These are phyloP conservation scores for Drosophila cognata DNA, from an alignment of 2,888 invertebrate species.

Conservation along the genomic window DNA sequence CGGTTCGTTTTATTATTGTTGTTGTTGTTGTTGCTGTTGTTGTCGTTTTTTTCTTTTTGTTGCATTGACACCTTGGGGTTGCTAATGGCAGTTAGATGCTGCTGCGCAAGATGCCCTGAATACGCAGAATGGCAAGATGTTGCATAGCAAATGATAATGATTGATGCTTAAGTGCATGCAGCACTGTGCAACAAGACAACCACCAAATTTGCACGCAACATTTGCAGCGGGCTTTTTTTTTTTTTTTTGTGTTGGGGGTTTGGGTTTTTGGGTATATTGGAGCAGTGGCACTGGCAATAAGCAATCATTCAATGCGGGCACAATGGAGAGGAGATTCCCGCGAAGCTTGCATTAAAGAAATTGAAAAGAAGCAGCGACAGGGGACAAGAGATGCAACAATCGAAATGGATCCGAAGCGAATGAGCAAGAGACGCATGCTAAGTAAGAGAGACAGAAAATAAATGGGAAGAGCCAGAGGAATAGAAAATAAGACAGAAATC, in stretches of 20 bases:
- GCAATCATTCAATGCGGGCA: constrained; percentile 75
- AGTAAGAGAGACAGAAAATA: background rate
- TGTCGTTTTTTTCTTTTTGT: background rate
- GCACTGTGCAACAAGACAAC: constrained; percentile 5
- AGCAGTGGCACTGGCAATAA: constrained; percentile 54
- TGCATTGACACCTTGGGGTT: constrained; percentile 67
- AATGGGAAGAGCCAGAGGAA: background rate
- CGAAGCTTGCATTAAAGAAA: constrained; percentile 59
- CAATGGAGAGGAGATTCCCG: constrained; percentile 25
- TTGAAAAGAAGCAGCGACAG: constrained; percentile 33
- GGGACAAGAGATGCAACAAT: constrained; percentile 14
- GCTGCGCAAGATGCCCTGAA: constrained; percentile 30
- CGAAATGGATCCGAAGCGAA: constrained; percentile 23
- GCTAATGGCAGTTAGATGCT: constrained; percentile 63
- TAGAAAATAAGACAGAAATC: background rate
- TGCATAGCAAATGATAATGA: constrained; percentile 79
- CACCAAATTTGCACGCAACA: constrained; percentile 33
- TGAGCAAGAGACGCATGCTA: background rate
- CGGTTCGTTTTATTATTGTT: constrained; percentile 15
- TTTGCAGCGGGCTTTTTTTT: constrained; percentile 10
- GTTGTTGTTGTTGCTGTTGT: background rate
- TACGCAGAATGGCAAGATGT: constrained; percentile 32
- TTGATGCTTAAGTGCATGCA: constrained; percentile 71
- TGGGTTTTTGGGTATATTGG: background rate
- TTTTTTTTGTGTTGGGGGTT: background rate